Evolutionary conservation across 2,888 invertebrate genomes (phyloP), one percentile per base, ranked within the genome.

Genomic region (Subacronicta megacephala): DNA sequence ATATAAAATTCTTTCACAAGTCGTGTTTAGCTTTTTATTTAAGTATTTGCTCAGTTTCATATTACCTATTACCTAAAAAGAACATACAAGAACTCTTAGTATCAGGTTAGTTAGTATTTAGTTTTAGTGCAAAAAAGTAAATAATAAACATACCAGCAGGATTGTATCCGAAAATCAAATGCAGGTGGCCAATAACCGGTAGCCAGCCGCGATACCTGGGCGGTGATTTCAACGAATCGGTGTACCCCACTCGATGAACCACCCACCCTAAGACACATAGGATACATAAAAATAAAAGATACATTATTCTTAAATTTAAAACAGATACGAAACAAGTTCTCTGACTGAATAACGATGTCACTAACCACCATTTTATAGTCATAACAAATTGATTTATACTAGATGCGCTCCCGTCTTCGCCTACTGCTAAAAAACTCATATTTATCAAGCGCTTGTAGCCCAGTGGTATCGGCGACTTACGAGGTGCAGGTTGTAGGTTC

Each of bases 101-200:
- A n/a, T n/a, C n/a, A n/a, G n/a, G n/a, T n/a, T n/a, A n/a, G n/a
- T n/a, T n/a, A n/a, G n/a, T n/a, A n/a, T n/a, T n/a, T n/a, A n/a
- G n/a, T n/a, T n/a, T n/a, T n/a, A n/a, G n/a, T n/a, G n/a, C n/a
- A n/a, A n/a, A n/a, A n/a, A n/a, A n/a, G n/a, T n/a, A n/a, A n/a
- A n/a, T n/a, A n/a, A n/a, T n/a, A n/a, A n/a, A 55, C 55, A 42
- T 36, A 55, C 54, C 42, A 18, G 29, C 18, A 3, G 47, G 36
- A 16, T 55, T 17, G 29, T 15, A 42, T 20, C 18, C 18, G 4
- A 20, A 23, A 10, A 55, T 13, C 9, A 42, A 29, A 31, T 55
- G 42, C 7, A 55, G 36, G n/a, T 55, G 55, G 0, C 55, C 55
- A 26, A 55, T 23, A 6, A 55, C 2, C 10, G 55, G 55, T 3